phyloP scores from a whole-genome alignment of 2,113 vertebrate species.

The Phalacrocorax pelagicus region DNA sequence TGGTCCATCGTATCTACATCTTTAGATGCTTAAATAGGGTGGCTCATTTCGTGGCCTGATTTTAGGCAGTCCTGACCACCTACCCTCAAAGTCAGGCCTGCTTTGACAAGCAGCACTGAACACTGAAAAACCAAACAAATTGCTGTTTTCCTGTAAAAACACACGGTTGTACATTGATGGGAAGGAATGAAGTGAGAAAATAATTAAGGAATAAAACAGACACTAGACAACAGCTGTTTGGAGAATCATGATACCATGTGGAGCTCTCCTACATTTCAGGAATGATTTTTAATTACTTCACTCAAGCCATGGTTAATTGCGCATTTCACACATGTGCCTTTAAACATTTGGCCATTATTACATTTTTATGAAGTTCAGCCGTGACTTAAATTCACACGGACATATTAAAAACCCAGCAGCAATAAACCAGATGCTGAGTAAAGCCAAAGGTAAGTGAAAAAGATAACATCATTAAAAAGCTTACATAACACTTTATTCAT shows the following conservation, averaged over 20 bases:
- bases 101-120: background rate
- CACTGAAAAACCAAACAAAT: background rate
- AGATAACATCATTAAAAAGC: background rate
- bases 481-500: background rate
- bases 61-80: background rate
- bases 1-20: background rate
- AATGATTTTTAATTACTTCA: background rate
- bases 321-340: background rate
- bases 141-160: background rate
- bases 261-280: background rate
- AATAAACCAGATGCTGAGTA: slow-evolving; percentile 8
- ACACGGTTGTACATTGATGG: background rate
- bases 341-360: background rate
- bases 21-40: background rate
- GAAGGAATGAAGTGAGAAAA: background rate
- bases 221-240: background rate
- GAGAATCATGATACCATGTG: accelerated
- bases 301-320: background rate
- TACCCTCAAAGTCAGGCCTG: background rate
- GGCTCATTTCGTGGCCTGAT: background rate
- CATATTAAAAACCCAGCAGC: background rate
- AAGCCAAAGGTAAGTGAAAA: background rate
- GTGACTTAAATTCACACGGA: slow-evolving; percentile 29
- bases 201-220: background rate
- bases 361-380: background rate